These are phyloP conservation scores for Eurystomus glaucurus DNA, from an alignment of 2,797 vertebrate species.

Conservation along the genomic window DNA sequence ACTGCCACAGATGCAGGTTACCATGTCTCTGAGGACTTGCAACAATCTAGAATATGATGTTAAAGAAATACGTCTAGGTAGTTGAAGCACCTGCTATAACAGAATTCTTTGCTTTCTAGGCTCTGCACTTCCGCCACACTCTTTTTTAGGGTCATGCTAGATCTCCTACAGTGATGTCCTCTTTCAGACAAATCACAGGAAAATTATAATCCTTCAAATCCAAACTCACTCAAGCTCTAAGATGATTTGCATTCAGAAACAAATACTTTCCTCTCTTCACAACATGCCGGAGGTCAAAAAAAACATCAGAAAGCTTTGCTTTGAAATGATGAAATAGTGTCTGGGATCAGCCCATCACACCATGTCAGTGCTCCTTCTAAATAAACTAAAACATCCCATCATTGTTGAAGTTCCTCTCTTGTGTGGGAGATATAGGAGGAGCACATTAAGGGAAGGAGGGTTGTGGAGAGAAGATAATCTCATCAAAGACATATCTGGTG, in stretches of 20 bases:
- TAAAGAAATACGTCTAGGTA: background rate
- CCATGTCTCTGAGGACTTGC: background rate
- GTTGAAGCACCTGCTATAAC: background rate
- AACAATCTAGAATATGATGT: background rate
- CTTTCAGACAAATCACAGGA: background rate
- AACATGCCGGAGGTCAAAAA: background rate
- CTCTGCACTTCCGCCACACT: background rate
- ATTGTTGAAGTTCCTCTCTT: background rate
- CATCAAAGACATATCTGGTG: background rate
- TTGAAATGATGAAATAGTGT: background rate
- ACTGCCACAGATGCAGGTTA: background rate
- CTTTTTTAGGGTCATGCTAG: background rate
- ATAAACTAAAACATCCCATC: background rate
- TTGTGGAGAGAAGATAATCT: background rate
- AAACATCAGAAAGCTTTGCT: background rate
- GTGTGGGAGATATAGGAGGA: background rate
- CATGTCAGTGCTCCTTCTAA: background rate
- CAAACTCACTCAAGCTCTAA: background rate
- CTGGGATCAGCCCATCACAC: background rate
- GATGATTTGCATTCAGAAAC: background rate
- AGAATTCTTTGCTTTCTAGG: background rate
- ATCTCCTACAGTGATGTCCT: background rate
- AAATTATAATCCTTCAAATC: background rate
- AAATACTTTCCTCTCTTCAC: background rate
- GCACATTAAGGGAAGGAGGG: background rate